Evolutionary conservation across 2,797 vertebrate genomes (phyloP).

Genomic region (Halcyon chelicuti): DNA sequence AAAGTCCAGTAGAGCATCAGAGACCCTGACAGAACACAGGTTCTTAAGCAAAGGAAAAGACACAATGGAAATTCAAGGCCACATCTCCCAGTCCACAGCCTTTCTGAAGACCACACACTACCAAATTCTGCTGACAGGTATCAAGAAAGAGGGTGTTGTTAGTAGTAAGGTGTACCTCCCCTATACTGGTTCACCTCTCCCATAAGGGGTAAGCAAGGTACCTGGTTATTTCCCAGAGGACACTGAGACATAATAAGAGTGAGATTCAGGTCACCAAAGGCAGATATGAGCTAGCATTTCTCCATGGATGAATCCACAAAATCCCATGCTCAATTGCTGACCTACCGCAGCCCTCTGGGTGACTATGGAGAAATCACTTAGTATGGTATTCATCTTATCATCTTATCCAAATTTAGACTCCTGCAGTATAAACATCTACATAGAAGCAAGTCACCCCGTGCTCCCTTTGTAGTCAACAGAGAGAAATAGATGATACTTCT

Average conservation of each 20-base stretch:
- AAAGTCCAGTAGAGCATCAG: neutral
- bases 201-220: neutral
- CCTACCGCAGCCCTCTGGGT: slow-evolving; percentile 47
- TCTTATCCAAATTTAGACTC: slow-evolving; percentile 65
- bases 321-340: neutral
- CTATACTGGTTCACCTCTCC: neutral
- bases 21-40: neutral
- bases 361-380: slow-evolving; percentile 46
- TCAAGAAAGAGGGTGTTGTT: neutral
- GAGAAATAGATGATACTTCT: slow-evolving; percentile 68
- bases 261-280: neutral
- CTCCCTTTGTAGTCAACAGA: slow-evolving; percentile 58
- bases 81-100: neutral
- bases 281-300: neutral
- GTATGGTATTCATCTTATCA: slow-evolving; percentile 59
- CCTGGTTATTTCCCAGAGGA: neutral
- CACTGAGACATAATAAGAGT: neutral
- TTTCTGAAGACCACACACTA: slow-evolving; percentile 6
- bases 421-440: slow-evolving; percentile 61
- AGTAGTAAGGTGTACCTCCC: neutral
- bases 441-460: slow-evolving; percentile 41
- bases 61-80: neutral
- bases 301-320: neutral
- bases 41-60: neutral
- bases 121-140: neutral